Conservation (phyloP, 2,888 invertebrate genomes). For the Pseudanteris insignis region DNA sequence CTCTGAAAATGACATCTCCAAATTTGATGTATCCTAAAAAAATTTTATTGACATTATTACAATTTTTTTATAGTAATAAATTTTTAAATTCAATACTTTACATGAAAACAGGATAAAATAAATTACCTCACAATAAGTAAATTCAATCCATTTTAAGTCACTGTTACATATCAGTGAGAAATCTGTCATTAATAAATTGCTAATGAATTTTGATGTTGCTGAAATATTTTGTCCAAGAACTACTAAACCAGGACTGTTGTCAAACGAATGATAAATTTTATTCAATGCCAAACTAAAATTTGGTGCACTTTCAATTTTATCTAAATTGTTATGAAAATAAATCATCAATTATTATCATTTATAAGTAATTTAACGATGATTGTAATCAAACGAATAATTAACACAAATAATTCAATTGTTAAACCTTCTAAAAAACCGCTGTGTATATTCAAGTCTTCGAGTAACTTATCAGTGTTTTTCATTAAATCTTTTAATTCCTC, state of each 20-base stretch:
- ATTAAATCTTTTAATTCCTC: neutral
- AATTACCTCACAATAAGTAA: neutral
- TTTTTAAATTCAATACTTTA: too few species aligned
- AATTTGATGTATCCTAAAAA: too few species aligned
- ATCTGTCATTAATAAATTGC: neutral
- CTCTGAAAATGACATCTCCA: too few species aligned
- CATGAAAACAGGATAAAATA: too few species aligned
- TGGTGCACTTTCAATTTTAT: neutral
- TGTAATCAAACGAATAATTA: neutral
- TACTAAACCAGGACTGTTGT: neutral
- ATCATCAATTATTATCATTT: neutral
- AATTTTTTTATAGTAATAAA: too few species aligned
- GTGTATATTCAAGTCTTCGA: neutral
- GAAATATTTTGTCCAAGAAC: neutral
- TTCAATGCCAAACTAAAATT: constrained; percentile 29
- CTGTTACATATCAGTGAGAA: neutral
- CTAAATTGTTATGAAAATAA: neutral
- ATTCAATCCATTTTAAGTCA: neutral
- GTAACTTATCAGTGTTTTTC: neutral
- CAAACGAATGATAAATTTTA: constrained; percentile 54
- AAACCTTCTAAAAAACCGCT: neutral
- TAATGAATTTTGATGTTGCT: neutral
- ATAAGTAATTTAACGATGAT: neutral
- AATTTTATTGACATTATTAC: too few species aligned
- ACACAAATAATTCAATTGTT: neutral